Percentiles rank a stretch among this genome's conserved stretches.
phyloP scores from a whole-genome alignment of 1,140 invertebrate species.

The Parasteatoda tepidariorum region DNA sequence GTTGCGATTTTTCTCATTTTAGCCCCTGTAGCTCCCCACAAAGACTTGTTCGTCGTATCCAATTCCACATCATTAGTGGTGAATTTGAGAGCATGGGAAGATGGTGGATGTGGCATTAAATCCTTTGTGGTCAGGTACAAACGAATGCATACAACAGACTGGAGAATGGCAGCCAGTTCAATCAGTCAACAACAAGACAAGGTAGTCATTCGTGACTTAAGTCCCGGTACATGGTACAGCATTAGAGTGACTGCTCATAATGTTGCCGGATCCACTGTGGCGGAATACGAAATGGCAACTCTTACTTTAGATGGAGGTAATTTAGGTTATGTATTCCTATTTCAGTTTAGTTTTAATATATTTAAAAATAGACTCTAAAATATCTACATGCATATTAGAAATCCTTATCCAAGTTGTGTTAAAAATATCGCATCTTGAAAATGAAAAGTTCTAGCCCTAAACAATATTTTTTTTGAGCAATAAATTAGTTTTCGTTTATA shows the following conservation, averaged over 20 bases:
- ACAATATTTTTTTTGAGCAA: too few species aligned
- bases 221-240: conserved; percentile 85
- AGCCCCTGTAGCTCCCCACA: conserved; percentile 60
- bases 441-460: too few species aligned
- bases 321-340: too few species aligned
- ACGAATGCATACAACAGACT: conserved; percentile 32
- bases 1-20: conserved; percentile 2
- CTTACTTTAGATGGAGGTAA: conserved; percentile 72
- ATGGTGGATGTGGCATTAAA: conserved; percentile 81
- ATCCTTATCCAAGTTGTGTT: too few species aligned
- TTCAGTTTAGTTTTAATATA: too few species aligned
- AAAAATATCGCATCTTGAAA: too few species aligned
- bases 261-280: conserved; percentile 88
- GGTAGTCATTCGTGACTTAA: conserved; percentile 74
- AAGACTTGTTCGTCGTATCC: conserved; percentile 71
- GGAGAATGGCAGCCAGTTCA: conserved; percentile 53
- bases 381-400: too few species aligned
- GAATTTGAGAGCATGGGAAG: conserved; percentile 80
- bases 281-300: conserved; percentile 82
- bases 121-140: conserved; percentile 84
- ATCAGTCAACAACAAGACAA: conserved; percentile 52
- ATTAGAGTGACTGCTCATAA: conserved; percentile 89
- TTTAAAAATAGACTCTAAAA: too few species aligned
- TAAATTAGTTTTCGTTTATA: too few species aligned
- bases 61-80: conserved; percentile 79